These are phyloP conservation scores for Neosilurus mollespiculum DNA, from an alignment of 2,797 vertebrate genomes.

Conservation along the genomic window DNA sequence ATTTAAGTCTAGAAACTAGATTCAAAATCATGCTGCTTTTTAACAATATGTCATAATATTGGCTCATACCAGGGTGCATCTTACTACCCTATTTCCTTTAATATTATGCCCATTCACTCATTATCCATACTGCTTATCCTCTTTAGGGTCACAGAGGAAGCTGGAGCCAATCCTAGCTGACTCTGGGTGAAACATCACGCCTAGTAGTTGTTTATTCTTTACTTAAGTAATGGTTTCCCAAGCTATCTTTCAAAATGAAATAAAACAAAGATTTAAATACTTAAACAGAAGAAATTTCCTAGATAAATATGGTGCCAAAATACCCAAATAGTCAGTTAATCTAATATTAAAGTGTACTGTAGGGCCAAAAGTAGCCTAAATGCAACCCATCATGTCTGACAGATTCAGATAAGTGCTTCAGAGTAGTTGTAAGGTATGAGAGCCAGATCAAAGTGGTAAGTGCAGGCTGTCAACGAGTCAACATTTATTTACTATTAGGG, in stretches of 20 bases:
- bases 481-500: background rate
- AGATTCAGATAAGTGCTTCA: background rate
- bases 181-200: background rate
- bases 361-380: background rate
- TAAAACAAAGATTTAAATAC: background rate
- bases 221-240: background rate
- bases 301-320: background rate
- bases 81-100: background rate
- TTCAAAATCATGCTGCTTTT: background rate
- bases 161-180: too few species aligned
- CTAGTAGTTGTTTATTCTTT: background rate
- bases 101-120: too few species aligned
- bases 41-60: background rate
- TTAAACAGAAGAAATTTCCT: background rate
- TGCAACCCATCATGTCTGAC: background rate
- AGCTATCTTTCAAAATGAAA: background rate
- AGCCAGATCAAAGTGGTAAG: background rate
- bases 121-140: too few species aligned
- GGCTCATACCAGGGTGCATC: background rate
- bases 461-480: background rate
- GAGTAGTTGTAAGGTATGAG: background rate
- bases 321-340: background rate
- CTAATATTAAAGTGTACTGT: background rate
- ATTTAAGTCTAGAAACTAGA: background rate
- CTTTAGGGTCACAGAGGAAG: too few species aligned